Evolutionary conservation across 2,888 invertebrate genomes (phyloP).

Genomic region (Ferrisia virgata): DNA sequence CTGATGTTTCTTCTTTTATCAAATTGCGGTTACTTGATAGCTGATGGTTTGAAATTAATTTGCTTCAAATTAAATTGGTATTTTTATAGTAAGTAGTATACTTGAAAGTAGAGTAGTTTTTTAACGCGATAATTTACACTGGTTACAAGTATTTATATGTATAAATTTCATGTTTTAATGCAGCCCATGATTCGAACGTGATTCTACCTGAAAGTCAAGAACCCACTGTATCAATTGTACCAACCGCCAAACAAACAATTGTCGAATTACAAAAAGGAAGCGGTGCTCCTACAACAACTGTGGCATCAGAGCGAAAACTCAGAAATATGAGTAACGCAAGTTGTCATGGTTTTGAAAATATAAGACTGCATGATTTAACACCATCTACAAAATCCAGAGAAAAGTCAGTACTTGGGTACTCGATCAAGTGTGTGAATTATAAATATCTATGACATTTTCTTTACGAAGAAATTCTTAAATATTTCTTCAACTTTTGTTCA

Average conservation of each 20-base stretch:
- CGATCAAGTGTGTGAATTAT: too few species aligned
- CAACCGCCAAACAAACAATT: not conserved
- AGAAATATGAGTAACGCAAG: not conserved
- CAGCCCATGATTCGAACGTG: not conserved
- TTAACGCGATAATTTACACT: too few species aligned
- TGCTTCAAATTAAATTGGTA: conserved; percentile 21
- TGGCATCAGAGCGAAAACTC: not conserved
- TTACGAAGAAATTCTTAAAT: too few species aligned
- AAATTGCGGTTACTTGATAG: conserved; percentile 5
- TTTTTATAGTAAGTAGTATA: not conserved
- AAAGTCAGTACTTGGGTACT: not conserved
- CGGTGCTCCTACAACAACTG: not conserved
- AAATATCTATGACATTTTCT: too few species aligned
- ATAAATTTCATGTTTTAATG: not conserved
- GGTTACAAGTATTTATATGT: not conserved
- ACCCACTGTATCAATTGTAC: not conserved
- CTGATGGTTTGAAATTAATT: conserved; percentile 7
- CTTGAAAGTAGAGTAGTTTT: too few species aligned
- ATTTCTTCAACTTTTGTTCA: not conserved
- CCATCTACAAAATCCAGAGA: not conserved
- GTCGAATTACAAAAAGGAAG: not conserved
- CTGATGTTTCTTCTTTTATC: not conserved
- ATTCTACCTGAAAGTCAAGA: not conserved
- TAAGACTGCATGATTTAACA: conserved; percentile 1
- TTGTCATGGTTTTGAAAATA: not conserved